Conservation (phyloP, 2,113 vertebrate species). For the Syngnathus typhle region DNA sequence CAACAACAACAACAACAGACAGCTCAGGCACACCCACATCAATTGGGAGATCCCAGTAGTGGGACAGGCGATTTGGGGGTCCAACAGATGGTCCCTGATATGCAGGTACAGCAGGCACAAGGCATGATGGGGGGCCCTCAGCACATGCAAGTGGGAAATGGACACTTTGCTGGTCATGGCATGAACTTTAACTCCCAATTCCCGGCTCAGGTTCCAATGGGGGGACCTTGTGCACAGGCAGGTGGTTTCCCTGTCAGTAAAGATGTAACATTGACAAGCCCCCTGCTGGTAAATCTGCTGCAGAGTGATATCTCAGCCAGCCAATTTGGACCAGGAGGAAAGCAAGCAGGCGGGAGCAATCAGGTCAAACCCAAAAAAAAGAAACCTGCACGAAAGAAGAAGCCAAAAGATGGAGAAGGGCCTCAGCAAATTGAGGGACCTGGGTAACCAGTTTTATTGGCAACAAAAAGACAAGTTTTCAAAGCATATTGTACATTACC, state of each 20-base stretch:
- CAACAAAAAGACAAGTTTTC: not conserved
- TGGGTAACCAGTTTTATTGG: conserved; percentile 72
- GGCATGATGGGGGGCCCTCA: conserved; percentile 81
- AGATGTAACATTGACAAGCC: conserved; percentile 94
- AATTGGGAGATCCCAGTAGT: conserved; percentile 75
- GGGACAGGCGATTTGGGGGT: conserved; percentile 75
- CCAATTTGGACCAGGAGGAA: conserved; percentile 94
- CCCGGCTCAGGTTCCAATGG: conserved; percentile 82
- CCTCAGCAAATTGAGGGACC: conserved; percentile 83
- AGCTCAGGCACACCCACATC: conserved; percentile 74
- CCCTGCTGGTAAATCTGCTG: conserved; percentile 90
- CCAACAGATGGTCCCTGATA: conserved; percentile 87
- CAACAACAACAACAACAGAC: conserved; percentile 73
- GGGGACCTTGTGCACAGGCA: conserved; percentile 78
- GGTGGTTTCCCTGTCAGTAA: conserved; percentile 89
- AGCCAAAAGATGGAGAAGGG: conserved; percentile 74
- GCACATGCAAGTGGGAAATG: conserved; percentile 91
- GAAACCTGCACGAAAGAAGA: conserved; percentile 96
- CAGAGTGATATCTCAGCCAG: conserved; percentile 97
- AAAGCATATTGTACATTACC: not conserved
- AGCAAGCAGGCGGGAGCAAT: conserved; percentile 77
- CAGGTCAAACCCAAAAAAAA: conserved; percentile 95
- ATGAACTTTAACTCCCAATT: conserved; percentile 82
- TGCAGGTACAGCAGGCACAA: conserved; percentile 85
- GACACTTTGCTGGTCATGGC: conserved; percentile 87